phyloP scores from a whole-genome alignment of 1,140 invertebrate species.

The Samia ricini region DNA sequence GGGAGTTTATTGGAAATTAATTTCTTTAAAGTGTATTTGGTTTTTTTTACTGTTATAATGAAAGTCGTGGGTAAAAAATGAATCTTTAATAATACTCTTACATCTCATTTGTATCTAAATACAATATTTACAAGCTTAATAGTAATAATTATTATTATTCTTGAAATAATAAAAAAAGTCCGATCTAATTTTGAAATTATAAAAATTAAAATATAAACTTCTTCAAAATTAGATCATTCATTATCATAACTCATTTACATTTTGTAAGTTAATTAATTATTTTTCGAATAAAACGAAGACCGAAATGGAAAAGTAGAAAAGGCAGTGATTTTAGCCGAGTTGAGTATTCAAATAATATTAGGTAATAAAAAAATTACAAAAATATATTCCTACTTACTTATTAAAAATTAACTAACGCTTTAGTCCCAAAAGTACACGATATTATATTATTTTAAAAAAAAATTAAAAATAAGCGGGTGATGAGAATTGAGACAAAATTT shows the following conservation, averaged over 20 bases:
- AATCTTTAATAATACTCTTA: constrained; percentile 70
- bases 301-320: constrained; percentile 33
- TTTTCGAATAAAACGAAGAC: not conserved
- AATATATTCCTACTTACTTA: constrained; percentile 38
- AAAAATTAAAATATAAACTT: constrained; percentile 10
- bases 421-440: constrained; percentile 57
- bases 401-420: constrained; percentile 40
- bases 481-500: too few species aligned
- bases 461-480: too few species aligned
- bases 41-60: not conserved
- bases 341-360: constrained; percentile 45
- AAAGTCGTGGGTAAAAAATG: not conserved
- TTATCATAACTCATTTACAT: not conserved
- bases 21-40: not conserved
- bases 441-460: not conserved
- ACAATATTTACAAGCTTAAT: constrained; percentile 72
- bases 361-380: constrained; percentile 21
- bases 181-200: constrained; percentile 16
- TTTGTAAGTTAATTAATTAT: not conserved
- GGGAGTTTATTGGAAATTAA: not conserved
- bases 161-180: constrained; percentile 32
- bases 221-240: not conserved
- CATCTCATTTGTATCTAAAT: constrained; percentile 69
- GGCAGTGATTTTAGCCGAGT: constrained; percentile 68
- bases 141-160: constrained; percentile 50